Evolutionary conservation across 2,797 vertebrate species (phyloP).

Genomic region (Synaphobranchus kaupii): DNA sequence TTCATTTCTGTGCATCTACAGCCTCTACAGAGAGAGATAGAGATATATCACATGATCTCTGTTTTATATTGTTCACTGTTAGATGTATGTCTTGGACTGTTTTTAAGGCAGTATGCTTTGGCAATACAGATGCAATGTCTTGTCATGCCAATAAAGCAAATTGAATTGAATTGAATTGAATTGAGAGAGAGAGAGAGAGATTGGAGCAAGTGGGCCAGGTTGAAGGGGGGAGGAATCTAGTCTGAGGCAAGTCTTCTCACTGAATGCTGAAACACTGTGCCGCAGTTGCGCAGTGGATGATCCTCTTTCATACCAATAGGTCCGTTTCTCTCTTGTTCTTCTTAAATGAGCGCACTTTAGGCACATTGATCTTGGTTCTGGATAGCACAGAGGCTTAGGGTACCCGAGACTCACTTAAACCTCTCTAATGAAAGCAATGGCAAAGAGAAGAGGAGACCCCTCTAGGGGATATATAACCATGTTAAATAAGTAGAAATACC

Average conservation of each 20-base stretch:
- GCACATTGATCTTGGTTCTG: not conserved
- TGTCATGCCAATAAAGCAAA: no score
- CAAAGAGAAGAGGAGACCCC: not conserved
- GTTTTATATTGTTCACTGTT: no score
- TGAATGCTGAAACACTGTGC: not conserved
- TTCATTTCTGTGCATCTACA: conserved; percentile 38
- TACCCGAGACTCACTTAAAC: not conserved
- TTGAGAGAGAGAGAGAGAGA: not conserved
- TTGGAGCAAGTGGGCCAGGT: conserved; percentile 28
- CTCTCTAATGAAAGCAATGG: not conserved
- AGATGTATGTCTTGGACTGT: no score
- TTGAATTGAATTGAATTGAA: no score
- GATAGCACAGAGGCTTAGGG: not conserved
- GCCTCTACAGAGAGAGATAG: conserved; percentile 8
- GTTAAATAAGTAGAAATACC: not conserved
- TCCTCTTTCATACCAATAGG: not conserved
- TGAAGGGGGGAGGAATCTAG: not conserved
- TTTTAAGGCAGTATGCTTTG: no score
- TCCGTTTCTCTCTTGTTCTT: not conserved
- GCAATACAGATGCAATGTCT: no score
- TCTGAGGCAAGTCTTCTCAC: not conserved
- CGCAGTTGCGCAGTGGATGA: not conserved
- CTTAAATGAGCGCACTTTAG: not conserved
- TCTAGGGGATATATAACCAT: not conserved
- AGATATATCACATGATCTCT: no score